Evolutionary conservation across 1,140 invertebrate species (phyloP), one percentile per base, ranked within the genome.

Genomic region (Caerostris extrusa): DNA sequence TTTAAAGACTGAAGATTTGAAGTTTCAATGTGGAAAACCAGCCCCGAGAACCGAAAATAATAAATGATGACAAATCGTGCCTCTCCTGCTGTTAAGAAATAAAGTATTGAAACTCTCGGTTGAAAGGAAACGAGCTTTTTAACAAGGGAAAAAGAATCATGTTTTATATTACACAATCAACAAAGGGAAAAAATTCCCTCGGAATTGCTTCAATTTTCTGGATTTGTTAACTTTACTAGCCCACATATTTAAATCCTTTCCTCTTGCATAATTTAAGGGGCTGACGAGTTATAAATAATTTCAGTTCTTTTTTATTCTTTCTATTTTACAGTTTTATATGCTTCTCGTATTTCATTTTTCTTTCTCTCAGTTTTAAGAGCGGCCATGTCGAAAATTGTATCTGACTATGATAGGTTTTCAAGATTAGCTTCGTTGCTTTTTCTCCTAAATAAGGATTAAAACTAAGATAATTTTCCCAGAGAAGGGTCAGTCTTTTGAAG

Each of bases 401-500:
- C 64, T 71, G 88, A 90, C 50, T 8, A 71, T 71, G 64, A 90
- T 90, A 69, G 88, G 53, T 57, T 58, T 57, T 17, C 3, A 34
- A 56, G 67, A 71, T 71, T 71, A 90, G 67, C 64, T 90, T 90
- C 64, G 67, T 56, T 69, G 61, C 17, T 90, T 90, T 58, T 69
- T 69, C 57, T 69, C 57, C 67, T 71, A 71, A 90, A 50, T 77
- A 57, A 90, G 67, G 88, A 90, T 90, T 90, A 90, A 90, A 90
- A 90, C 14, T 71, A 90, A 56, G 53, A n/a, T 0, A 34, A 1
- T 56, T 64, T 64, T 87, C 60, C 34, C 10, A 3, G 34, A 64
- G 8, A 53, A 56, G 60, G 82, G 85, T 64, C 85, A 87, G 3
- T 19, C 34, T 34, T 34, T 34, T 34, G 34, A 34, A 34, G 34